Evolutionary conservation across 2,113 vertebrate genomes (phyloP).

Genomic region (Archilochus colubris): DNA sequence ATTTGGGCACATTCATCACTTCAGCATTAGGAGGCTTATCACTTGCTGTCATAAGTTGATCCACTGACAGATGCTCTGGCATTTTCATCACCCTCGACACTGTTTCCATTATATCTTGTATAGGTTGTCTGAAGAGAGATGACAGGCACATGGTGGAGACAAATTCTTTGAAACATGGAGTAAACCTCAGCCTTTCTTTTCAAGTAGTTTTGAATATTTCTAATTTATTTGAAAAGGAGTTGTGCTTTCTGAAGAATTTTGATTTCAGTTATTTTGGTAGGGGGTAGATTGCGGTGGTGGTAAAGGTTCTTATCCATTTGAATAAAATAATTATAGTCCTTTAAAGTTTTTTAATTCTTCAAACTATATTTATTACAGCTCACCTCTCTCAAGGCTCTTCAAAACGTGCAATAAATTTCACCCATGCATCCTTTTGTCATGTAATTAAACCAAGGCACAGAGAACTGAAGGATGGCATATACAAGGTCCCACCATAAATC

Average conservation of each 20-base stretch:
- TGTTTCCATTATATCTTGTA: constrained; percentile 47
- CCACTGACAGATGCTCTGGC: constrained; percentile 29
- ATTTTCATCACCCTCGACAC: background rate
- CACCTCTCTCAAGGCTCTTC: background rate
- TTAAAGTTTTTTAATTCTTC: background rate
- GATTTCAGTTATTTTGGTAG: background rate
- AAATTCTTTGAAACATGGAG: constrained; percentile 19
- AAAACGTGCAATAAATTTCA: constrained; percentile 17
- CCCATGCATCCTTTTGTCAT: background rate
- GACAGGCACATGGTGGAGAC: constrained; percentile 42
- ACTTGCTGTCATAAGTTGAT: constrained; percentile 52
- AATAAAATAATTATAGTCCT: background rate
- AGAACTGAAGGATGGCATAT: background rate
- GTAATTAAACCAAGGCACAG: background rate
- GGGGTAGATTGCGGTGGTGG: background rate
- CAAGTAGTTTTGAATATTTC: background rate
- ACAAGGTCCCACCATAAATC: background rate
- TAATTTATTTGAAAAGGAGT: background rate
- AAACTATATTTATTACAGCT: background rate
- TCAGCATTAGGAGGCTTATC: constrained; percentile 55
- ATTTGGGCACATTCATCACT: constrained; percentile 31
- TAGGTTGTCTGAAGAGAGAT: constrained; percentile 35
- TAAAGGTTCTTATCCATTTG: background rate
- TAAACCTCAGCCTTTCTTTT: background rate
- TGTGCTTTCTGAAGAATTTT: background rate